phyloP scores from a whole-genome alignment of 2,888 invertebrate genomes.

The Metacarcinus magister region DNA sequence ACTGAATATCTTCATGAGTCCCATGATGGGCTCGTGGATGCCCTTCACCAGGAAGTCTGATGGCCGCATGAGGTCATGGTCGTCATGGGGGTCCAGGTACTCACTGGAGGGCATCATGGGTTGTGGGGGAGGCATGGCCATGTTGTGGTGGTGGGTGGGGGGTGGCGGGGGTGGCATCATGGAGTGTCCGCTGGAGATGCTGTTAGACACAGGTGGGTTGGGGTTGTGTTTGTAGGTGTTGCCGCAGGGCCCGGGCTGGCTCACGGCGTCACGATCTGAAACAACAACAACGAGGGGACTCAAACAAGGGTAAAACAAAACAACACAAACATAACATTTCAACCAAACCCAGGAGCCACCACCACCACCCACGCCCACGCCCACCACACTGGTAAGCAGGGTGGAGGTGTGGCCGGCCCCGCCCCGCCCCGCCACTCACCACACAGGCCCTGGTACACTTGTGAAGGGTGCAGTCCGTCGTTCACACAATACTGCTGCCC shows the following conservation, averaged over 20 bases:
- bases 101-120: slow-evolving; percentile 55
- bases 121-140: slow-evolving; percentile 61
- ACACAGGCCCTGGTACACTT: slow-evolving; percentile 91
- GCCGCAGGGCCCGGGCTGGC: slow-evolving; percentile 66
- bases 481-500: slow-evolving; percentile 87
- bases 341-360: not conserved
- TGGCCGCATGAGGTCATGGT: slow-evolving; percentile 71
- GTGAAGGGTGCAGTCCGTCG: slow-evolving; percentile 90
- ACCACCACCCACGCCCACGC: not conserved
- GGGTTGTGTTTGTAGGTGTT: slow-evolving; percentile 43
- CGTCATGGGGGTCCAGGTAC: slow-evolving; percentile 68
- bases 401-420: too few species aligned
- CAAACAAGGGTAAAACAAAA: not conserved
- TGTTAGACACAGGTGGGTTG: slow-evolving; percentile 67
- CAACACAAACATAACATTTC: not conserved
- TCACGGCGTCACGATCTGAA: slow-evolving; percentile 69
- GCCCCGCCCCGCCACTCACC: slow-evolving; percentile 86
- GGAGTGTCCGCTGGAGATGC: slow-evolving; percentile 58
- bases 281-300: not conserved
- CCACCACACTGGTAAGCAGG: not conserved
- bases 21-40: slow-evolving; percentile 78
- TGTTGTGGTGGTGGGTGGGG: slow-evolving; percentile 77
- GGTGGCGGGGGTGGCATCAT: slow-evolving; percentile 70
- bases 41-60: slow-evolving; percentile 76
- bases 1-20: slow-evolving; percentile 78